Base-by-base conservation (phyloP, 2,113 vertebrate genomes). In the Ardeotis arabs region DNA sequence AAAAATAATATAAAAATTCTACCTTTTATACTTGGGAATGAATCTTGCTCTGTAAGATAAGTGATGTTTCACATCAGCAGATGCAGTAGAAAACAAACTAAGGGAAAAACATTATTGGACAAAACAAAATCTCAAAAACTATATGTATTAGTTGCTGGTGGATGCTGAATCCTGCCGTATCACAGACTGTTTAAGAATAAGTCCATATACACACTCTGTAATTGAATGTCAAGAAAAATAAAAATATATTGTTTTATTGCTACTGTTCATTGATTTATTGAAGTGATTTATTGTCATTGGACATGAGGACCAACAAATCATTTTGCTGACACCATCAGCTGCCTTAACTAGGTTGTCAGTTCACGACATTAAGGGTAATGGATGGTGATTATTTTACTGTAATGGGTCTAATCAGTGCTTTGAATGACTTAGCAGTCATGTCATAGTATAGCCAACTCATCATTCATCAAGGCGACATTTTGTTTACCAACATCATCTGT, bases 311-410 rank as follows among this genome's bases (percentile, higher is more conserved):
- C 96, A 96, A 98, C 98, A 98, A 98, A 98, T 98, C 97, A 98
- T 97, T 98, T 96, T 92, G 87, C 97, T 98, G 98, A 98, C 98
- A 98, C 95, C 97, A 98, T 98, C 98, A 98, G 98, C 97, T 98
- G 97, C 98, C 97, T 98, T 98, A 98, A 98, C 98, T 98, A 98
- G 98, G 96, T 98, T 98, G 98, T 98, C 98, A 98, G 97, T 98
- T 98, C 96, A 95, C 6, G 92, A 98, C 97, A 98, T 98, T 98
- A 98, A 98, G 98, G 97, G 98, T 98, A 98, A 98, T 98, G 97
- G 98, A 98, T 98, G 96, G 96, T 98, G 98, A 98, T 98, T 98
- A 98, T 98, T 98, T 98, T 98, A 98, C 98, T 98, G 97, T 98
- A 98, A 98, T 98, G 97, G 96, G 97, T 98, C 98, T 98, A 98